phyloP scores from a whole-genome alignment of 92 coral and sea anemone species.

The Epizoanthus rinbou region DNA sequence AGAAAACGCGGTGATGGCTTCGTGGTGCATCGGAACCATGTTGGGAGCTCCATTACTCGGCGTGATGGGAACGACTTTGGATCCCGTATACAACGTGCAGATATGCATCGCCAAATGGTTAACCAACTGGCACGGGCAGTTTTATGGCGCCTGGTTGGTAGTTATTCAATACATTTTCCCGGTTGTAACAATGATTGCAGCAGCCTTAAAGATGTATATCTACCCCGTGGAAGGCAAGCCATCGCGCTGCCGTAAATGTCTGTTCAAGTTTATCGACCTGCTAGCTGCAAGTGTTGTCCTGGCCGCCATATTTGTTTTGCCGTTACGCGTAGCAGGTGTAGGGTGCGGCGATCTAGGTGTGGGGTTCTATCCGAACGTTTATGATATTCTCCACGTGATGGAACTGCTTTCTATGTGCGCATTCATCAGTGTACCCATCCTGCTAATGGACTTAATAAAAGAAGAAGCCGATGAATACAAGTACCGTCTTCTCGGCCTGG shows the following conservation, averaged over 20 bases:
- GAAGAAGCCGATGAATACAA: conserved; percentile 7
- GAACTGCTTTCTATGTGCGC: conserved; percentile 6
- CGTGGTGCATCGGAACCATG: conserved; percentile 29
- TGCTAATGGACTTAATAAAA: conserved; percentile 14
- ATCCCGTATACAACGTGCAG: conserved; percentile 13
- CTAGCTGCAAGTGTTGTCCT: conserved; percentile 13
- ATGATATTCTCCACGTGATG: conserved; percentile 15
- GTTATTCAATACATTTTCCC: conserved; percentile 41
- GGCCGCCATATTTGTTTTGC: conserved; percentile 24
- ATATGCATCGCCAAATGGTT: conserved; percentile 22
- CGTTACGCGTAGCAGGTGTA: conserved; percentile 34
- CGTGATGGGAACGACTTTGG: conserved; percentile 22
- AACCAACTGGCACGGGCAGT: conserved; percentile 13
- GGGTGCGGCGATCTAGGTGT: conserved; percentile 1
- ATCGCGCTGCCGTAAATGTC: conserved; percentile 15
- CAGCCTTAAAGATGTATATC: neutral
- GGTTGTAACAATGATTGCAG: conserved; percentile 2
- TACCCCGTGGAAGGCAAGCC: neutral
- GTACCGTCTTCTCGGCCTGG: neutral
- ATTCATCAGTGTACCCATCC: conserved; percentile 13
- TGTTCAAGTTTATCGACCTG: conserved; percentile 35
- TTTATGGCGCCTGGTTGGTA: conserved; percentile 28
- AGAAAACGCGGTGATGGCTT: conserved; percentile 27
- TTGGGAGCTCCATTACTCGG: conserved; percentile 29
- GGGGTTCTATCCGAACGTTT: neutral